Evolutionary conservation across 1,140 invertebrate species (phyloP).

Genomic region (Drosophila insularis): DNA sequence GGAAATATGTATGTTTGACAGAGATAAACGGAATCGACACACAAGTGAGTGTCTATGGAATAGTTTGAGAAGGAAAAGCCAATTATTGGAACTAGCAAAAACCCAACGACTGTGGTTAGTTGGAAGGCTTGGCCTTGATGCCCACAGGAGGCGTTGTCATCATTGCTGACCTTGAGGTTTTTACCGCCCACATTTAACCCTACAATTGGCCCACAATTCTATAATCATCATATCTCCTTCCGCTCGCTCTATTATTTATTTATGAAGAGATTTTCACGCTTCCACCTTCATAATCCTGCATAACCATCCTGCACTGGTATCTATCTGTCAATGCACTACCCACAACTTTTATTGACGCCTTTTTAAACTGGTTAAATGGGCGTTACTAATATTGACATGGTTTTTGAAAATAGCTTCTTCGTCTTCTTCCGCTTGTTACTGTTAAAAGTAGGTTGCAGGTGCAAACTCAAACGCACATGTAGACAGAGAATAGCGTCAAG

Average conservation of each 20-base stretch:
- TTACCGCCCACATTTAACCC: neutral
- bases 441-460: conserved; percentile 63
- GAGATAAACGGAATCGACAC: neutral
- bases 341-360: conserved; percentile 43
- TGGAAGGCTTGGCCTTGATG: conserved; percentile 3
- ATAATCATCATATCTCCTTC: neutral
- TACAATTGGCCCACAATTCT: neutral
- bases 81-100: neutral
- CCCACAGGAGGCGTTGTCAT: neutral
- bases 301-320: conserved; percentile 29
- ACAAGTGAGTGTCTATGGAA: neutral
- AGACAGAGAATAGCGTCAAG: neutral
- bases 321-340: neutral
- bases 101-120: neutral
- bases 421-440: conserved; percentile 5
- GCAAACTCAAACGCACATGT: neutral
- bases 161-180: neutral
- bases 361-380: conserved; percentile 74
- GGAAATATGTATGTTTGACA: neutral
- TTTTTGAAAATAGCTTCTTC: conserved; percentile 31
- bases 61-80: neutral
- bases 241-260: neutral
- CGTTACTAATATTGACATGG: conserved; percentile 70
- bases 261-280: neutral
- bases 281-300: conserved; percentile 18